phyloP scores from a whole-genome alignment of 2,797 vertebrate genomes.

The Acanthurus tractus region DNA sequence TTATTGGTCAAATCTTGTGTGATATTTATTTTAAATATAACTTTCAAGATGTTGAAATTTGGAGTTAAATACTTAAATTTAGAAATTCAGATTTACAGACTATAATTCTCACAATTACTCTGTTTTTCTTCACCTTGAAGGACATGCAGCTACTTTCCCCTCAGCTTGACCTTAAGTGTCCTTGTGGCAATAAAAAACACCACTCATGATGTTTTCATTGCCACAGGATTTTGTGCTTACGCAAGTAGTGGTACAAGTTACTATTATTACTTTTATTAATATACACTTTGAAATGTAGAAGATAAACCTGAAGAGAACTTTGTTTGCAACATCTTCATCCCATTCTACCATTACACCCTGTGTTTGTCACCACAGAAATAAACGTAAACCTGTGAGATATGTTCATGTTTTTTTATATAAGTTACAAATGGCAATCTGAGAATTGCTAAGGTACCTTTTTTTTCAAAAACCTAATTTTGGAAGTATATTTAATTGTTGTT shows the following conservation, averaged over 20 bases:
- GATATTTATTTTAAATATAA: too few relatives aligned
- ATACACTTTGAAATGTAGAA: neutral
- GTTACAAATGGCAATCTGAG: neutral
- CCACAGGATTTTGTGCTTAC: neutral
- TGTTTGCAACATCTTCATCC: neutral
- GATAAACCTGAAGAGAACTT: neutral
- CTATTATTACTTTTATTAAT: too few relatives aligned
- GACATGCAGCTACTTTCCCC: neutral
- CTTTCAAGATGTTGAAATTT: too few relatives aligned
- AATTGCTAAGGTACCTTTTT: conserved; percentile 3
- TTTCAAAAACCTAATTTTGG: conserved; percentile 15
- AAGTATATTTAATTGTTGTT: conserved; percentile 26
- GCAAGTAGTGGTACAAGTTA: neutral
- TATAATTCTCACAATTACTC: too few relatives aligned
- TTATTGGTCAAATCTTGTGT: neutral
- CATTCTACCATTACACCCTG: too few relatives aligned
- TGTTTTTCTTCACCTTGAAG: too few relatives aligned
- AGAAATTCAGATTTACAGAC: too few relatives aligned
- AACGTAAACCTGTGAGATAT: neutral
- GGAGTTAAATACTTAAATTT: too few relatives aligned
- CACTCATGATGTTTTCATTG: neutral
- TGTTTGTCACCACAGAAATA: neutral
- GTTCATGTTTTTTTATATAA: neutral
- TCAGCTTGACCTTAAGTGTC: neutral
- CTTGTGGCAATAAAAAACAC: neutral